Evolutionary conservation across 2,797 vertebrate species (phyloP).

Genomic region (Naso thynnoides): DNA sequence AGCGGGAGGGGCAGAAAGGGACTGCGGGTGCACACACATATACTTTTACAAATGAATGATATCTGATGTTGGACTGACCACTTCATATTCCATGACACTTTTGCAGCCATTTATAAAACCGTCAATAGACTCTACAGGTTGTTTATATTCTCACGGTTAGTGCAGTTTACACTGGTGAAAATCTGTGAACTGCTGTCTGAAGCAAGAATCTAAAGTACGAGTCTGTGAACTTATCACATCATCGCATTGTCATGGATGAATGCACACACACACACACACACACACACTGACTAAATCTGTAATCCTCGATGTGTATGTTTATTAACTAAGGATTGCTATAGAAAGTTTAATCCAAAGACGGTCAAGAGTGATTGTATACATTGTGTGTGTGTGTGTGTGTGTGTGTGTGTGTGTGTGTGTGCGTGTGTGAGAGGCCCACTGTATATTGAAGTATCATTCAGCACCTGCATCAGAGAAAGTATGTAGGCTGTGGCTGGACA

Average conservation of each 20-base stretch:
- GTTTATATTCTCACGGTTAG: neutral
- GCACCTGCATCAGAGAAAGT: conserved; percentile 45
- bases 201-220: conserved; percentile 10
- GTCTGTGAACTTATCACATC: conserved; percentile 6
- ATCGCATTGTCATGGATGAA: conserved; percentile 14
- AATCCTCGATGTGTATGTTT: conserved; percentile 61
- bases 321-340: conserved; percentile 39
- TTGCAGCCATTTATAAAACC: neutral
- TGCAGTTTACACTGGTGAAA: neutral
- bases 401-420: neutral
- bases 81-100: neutral
- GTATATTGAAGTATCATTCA: conserved; percentile 54
- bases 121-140: neutral
- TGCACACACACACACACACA: conserved; percentile 7
- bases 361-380: conserved; percentile 31
- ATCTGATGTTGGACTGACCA: neutral
- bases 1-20: neutral
- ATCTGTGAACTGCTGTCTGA: neutral
- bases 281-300: conserved; percentile 34
- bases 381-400: conserved; percentile 10
- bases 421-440: neutral
- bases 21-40: neutral
- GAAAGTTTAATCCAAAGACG: conserved; percentile 55
- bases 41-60: neutral
- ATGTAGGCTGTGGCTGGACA: conserved; percentile 39